Base-by-base conservation (phyloP, 2,888 invertebrate species). In the Odontocolon sp. region DNA sequence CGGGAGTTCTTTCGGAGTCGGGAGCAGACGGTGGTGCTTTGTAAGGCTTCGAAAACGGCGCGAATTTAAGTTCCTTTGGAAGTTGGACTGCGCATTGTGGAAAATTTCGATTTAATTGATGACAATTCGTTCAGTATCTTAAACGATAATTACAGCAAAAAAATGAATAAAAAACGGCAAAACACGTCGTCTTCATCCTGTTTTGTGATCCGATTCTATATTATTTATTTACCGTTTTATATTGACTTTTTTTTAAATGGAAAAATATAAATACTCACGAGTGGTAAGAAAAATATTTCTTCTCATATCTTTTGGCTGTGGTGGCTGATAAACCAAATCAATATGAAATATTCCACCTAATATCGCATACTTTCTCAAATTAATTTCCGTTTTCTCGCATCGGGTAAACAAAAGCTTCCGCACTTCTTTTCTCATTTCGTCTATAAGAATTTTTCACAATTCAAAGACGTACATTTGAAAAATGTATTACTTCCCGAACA, bases 331-430 rank as follows among this genome's bases (percentile, higher is more conserved):
- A 61, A 96, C 90, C 54, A 96, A 91, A 83, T 97, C 94, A 50
- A 97, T 89, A 80, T 94, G 93, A 75, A 94, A 94, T 0, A 96
- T 93, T 0, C 97, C 97, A 0, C 96, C 96, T 11, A 96, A 92
- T 61, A 96, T 93, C 0, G 91, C 92, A 87, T 94, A 95, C 85
- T 95, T 95, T 45, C 97, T 91, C 59, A 97, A 91, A 89, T 97
- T 96, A 0, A 96, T 87, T 85, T 95, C 88, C 9, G 84, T 87
- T 56, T 87, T 87, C 31, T 86, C 85, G 68, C 88, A 90, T 45
- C 85, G 84, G 0, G 81, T 86, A 21, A 85, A 86, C 4, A 89
- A 61, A 9, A 84, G 23, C 61, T 83, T 87, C 56, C 85, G 82
- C 11, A 83, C 54, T 56, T 88, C 85, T 21, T 85, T 86, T 18